These are phyloP conservation scores for Troilus luridus DNA, from an alignment of 2,888 invertebrate species.

Conservation along the genomic window DNA sequence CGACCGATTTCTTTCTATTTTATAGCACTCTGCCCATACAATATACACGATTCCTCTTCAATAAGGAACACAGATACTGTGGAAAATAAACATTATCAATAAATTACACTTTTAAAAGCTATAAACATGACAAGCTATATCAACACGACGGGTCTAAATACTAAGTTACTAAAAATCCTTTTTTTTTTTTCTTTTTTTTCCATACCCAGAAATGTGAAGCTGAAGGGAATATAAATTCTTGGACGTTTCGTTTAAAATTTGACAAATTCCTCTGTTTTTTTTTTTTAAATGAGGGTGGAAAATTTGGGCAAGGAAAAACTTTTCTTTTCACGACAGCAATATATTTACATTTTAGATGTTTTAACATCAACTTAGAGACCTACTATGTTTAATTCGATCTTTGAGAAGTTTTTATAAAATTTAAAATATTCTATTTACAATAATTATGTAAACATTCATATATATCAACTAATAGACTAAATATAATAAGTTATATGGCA, in stretches of 20 bases:
- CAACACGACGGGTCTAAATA: conserved; percentile 53
- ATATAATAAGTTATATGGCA: conserved; percentile 64
- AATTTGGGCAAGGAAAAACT: conserved; percentile 24
- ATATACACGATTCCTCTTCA: conserved; percentile 15
- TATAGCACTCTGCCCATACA: conserved; percentile 55
- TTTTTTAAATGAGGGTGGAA: neutral
- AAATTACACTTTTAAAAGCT: conserved; percentile 58
- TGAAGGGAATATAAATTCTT: conserved; percentile 34
- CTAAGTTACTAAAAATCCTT: conserved; percentile 40
- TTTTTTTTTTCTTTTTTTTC: conserved; percentile 44
- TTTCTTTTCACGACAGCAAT: conserved; percentile 59
- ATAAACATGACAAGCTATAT: conserved; percentile 59
- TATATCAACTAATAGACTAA: conserved; percentile 64
- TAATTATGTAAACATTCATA: conserved; percentile 63
- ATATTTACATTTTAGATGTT: conserved; percentile 60
- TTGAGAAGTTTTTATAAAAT: conserved; percentile 65
- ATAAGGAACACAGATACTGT: conserved; percentile 53
- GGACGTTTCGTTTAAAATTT: conserved; percentile 48
- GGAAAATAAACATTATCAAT: conserved; percentile 56
- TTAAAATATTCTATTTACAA: conserved; percentile 67
- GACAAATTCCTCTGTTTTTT: neutral
- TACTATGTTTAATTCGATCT: conserved; percentile 64
- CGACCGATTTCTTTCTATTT: neutral
- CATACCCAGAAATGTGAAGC: conserved; percentile 20
- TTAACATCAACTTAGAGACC: conserved; percentile 56